Percentiles rank a stretch among this genome's conserved stretches.
phyloP scores from a whole-genome alignment of 2,888 invertebrate species.

The Mamestra brassicae region DNA sequence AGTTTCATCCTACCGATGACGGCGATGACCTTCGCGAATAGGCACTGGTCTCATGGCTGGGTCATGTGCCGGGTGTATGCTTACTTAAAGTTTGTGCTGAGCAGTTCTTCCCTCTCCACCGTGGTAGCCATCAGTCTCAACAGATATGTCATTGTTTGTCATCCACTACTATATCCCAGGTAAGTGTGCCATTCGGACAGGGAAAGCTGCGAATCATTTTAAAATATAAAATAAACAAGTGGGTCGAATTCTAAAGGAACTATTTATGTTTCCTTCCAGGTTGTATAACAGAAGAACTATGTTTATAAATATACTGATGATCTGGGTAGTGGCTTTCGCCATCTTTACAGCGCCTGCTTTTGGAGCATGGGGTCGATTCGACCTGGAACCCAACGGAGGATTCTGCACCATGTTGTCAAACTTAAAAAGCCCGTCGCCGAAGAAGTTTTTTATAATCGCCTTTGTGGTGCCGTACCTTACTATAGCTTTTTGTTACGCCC shows the following conservation, averaged over 20 bases:
- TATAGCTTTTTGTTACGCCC: conserved; percentile 95
- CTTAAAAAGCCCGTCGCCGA: conserved; percentile 88
- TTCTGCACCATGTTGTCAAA: conserved; percentile 95
- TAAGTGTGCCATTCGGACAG: conserved; percentile 80
- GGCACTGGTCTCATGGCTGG: conserved; percentile 93
- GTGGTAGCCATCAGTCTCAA: conserved; percentile 95
- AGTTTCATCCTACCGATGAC: conserved; percentile 95
- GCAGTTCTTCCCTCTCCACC: conserved; percentile 95
- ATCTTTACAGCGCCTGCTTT: conserved; percentile 93
- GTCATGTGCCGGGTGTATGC: conserved; percentile 94
- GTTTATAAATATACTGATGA: conserved; percentile 93
- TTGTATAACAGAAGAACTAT: conserved; percentile 93
- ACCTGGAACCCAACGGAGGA: conserved; percentile 93
- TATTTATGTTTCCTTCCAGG: conserved; percentile 81
- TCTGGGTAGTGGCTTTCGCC: conserved; percentile 94
- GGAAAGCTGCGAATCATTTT: neutral
- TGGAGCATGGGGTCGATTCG: conserved; percentile 95
- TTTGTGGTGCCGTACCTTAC: conserved; percentile 96
- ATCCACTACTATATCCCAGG: conserved; percentile 94
- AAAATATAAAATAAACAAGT: neutral
- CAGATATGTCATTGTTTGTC: conserved; percentile 95
- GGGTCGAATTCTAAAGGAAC: neutral
- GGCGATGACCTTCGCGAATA: conserved; percentile 93
- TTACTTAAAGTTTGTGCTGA: conserved; percentile 93
- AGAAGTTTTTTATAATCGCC: conserved; percentile 94